These are phyloP conservation scores for Leptothorax acervorum DNA, from an alignment of 2,888 invertebrate species.

Conservation along the genomic window DNA sequence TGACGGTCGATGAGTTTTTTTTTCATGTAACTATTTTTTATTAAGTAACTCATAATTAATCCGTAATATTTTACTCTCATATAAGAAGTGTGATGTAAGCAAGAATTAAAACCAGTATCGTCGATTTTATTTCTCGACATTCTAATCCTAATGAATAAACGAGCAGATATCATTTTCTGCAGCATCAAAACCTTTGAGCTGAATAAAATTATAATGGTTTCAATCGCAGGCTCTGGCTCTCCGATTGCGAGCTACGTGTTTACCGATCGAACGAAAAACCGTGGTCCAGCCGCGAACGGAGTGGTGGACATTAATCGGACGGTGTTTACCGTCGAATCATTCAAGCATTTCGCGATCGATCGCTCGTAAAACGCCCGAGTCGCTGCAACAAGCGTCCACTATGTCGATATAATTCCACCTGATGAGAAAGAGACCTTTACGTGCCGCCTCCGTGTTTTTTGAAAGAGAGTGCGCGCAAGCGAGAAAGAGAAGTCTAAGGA, in stretches of 20 bases:
- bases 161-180: background rate
- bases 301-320: conserved; percentile 51
- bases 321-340: conserved; percentile 71
- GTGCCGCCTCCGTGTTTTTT: conserved; percentile 48
- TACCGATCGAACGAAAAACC: conserved; percentile 18
- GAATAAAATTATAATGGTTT: background rate
- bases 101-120: background rate
- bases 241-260: conserved; percentile 7
- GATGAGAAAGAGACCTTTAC: conserved; percentile 57
- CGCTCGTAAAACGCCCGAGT: conserved; percentile 65
- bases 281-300: background rate
- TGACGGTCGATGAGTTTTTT: conserved; percentile 6
- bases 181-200: background rate
- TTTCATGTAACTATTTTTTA: background rate
- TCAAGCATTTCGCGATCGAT: conserved; percentile 73
- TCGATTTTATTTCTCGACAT: background rate
- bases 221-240: background rate
- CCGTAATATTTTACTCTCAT: background rate
- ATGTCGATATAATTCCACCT: conserved; percentile 65
- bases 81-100: background rate
- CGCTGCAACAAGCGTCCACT: conserved; percentile 54
- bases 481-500: conserved; percentile 27
- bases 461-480: conserved; percentile 47
- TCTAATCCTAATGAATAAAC: background rate
- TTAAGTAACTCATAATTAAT: background rate